Conservation (phyloP, 2,113 vertebrate genomes). For the Suricata suricatta region DNA sequence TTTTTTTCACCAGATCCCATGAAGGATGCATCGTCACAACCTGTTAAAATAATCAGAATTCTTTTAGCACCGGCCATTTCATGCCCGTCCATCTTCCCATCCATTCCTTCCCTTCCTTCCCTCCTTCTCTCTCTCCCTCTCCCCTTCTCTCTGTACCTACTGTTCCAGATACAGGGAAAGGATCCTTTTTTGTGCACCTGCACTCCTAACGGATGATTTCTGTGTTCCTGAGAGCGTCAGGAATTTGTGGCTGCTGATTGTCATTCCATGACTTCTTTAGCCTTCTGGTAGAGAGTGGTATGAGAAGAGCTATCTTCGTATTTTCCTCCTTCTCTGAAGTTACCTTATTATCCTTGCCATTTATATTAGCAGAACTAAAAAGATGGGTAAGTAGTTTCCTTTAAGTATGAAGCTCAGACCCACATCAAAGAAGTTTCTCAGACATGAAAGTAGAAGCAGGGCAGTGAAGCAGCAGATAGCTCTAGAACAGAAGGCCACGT, state of each 20-base stretch:
- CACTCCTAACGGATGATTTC: conserved; percentile 70
- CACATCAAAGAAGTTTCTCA: conserved; percentile 59
- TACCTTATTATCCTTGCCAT: conserved; percentile 61
- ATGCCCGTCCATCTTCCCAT: neutral
- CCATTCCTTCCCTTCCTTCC: neutral
- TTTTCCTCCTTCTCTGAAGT: conserved; percentile 72
- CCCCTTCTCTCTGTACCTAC: neutral
- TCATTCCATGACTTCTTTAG: conserved; percentile 64
- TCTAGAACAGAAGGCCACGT: conserved; percentile 5
- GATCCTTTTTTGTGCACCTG: conserved; percentile 27
- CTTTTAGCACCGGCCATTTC: conserved; percentile 65
- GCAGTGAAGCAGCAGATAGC: conserved; percentile 29
- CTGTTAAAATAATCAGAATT: conserved; percentile 75
- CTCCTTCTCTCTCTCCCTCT: neutral
- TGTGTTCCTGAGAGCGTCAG: conserved; percentile 18
- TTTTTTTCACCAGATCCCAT: neutral
- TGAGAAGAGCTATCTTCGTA: neutral
- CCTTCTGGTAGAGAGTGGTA: conserved; percentile 35
- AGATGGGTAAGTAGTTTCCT: conserved; percentile 47
- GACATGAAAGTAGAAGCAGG: conserved; percentile 43
- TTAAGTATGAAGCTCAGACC: neutral
- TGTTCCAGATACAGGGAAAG: conserved; percentile 48
- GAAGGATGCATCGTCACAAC: conserved; percentile 63
- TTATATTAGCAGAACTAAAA: conserved; percentile 73
- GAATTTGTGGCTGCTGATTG: conserved; percentile 55